Percentiles rank a stretch among this genome's conserved stretches.
These are phyloP conservation scores for Mola mola DNA, from an alignment of 2,113 vertebrate species.

Conservation along the genomic window DNA sequence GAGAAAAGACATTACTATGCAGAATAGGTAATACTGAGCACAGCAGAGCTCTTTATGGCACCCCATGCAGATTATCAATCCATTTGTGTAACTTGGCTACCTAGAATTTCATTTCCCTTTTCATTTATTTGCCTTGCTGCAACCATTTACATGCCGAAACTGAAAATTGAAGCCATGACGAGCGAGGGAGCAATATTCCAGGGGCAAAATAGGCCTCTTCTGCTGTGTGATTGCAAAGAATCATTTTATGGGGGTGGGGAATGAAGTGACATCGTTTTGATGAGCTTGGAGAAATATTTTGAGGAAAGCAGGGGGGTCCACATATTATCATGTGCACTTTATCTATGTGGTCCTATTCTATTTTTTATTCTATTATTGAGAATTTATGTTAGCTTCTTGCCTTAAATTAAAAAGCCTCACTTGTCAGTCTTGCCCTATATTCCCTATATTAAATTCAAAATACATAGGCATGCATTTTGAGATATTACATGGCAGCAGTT, in stretches of 20 bases:
- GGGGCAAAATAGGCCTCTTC: constrained; percentile 67
- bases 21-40: constrained; percentile 79
- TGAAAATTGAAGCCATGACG: constrained; percentile 69
- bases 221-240: constrained; percentile 58
- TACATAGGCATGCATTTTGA: too few relatives aligned
- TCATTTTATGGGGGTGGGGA: constrained; percentile 31
- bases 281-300: constrained; percentile 48
- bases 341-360: background rate
- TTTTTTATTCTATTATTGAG: constrained; percentile 7
- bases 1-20: constrained; percentile 82
- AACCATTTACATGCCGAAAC: constrained; percentile 70
- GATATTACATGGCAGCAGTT: too few relatives aligned
- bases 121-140: constrained; percentile 78
- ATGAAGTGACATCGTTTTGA: constrained; percentile 51
- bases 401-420: constrained; percentile 10
- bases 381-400: constrained; percentile 6
- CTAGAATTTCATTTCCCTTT: constrained; percentile 78
- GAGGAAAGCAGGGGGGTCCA: constrained; percentile 16
- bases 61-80: constrained; percentile 79
- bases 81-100: constrained; percentile 80
- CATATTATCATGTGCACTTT: constrained; percentile 30
- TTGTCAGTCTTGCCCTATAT: constrained; percentile 18
- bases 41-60: constrained; percentile 68
- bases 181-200: constrained; percentile 68
- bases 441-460: too few relatives aligned